Evolutionary conservation across 2,797 vertebrate species (phyloP).

Genomic region (Spheniscus humboldti): DNA sequence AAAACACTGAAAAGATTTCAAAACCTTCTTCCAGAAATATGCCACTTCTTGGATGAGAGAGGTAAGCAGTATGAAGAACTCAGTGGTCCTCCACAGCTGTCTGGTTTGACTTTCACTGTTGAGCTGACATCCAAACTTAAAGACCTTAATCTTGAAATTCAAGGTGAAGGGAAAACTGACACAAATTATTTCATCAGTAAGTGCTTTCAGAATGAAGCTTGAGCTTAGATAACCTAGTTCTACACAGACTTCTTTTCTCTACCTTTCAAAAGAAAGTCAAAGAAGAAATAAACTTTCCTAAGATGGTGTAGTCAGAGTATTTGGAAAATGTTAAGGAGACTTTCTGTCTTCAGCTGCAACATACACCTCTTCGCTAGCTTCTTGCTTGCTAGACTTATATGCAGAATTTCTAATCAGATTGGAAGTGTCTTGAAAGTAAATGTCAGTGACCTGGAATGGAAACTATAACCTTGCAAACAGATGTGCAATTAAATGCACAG

Average conservation of each 20-base stretch:
- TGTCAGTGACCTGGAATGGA: slow-evolving; percentile 28
- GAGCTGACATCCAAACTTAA: neutral
- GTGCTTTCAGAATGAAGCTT: neutral
- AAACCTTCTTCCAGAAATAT: neutral
- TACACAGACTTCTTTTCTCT: neutral
- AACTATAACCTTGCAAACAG: slow-evolving; percentile 30
- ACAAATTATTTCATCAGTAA: neutral
- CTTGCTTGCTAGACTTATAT: neutral
- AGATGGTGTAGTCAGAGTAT: neutral
- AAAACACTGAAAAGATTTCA: neutral
- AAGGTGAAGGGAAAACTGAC: neutral
- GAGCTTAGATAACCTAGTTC: neutral
- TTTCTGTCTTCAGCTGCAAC: neutral
- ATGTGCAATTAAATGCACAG: slow-evolving; percentile 25
- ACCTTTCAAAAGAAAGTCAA: neutral
- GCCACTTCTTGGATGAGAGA: neutral
- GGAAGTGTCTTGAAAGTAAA: slow-evolving; percentile 26
- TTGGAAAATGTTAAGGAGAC: neutral
- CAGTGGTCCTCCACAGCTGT: neutral
- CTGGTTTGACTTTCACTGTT: neutral
- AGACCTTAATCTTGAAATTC: neutral
- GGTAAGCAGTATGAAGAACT: neutral
- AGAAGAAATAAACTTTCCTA: neutral
- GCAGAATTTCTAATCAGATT: slow-evolving; percentile 3
- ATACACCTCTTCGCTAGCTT: neutral